phyloP scores from a whole-genome alignment of 2,113 vertebrate genomes.

The Lucifuga dentata region DNA sequence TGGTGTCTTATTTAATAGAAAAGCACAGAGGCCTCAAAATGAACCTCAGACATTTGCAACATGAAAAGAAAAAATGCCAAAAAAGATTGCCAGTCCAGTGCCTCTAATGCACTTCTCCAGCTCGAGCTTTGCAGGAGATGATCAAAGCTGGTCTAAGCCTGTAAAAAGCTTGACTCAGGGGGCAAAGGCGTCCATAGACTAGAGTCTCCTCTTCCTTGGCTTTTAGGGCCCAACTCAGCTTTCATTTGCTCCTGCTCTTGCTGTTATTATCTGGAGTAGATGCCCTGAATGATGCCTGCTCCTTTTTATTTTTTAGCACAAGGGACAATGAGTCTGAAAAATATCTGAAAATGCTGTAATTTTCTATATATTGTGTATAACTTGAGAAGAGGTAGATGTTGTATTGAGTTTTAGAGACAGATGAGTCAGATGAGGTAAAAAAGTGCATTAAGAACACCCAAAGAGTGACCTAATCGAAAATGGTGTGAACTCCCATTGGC shows the following conservation, averaged over 20 bases:
- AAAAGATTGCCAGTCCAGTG: conserved; percentile 22
- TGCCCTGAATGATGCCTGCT: conserved; percentile 38
- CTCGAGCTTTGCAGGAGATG: conserved; percentile 34
- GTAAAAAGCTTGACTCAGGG: conserved; percentile 57
- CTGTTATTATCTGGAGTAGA: conserved; percentile 58
- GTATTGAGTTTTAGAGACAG: conserved; percentile 20
- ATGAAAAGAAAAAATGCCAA: conserved; percentile 23
- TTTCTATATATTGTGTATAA: too few relatives aligned
- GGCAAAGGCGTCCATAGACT: conserved; percentile 52
- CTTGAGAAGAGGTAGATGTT: too few relatives aligned
- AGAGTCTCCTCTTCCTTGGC: conserved; percentile 11
- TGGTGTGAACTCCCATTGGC: too few relatives aligned
- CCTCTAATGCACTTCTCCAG: conserved; percentile 56
- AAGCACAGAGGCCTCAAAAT: conserved; percentile 38
- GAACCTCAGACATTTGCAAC: conserved; percentile 38
- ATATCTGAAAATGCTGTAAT: conserved; percentile 20
- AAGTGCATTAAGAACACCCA: too few relatives aligned
- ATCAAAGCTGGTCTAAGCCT: conserved; percentile 68
- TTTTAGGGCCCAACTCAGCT: conserved; percentile 48
- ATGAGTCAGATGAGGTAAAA: background rate
- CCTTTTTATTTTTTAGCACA: conserved; percentile 56
- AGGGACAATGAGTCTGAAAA: conserved; percentile 1
- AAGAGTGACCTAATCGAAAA: too few relatives aligned
- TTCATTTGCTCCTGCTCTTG: conserved; percentile 50
- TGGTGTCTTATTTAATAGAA: background rate